These are phyloP conservation scores for Euplagia quadripunctaria DNA, from an alignment of 2,888 invertebrate species.

Conservation along the genomic window DNA sequence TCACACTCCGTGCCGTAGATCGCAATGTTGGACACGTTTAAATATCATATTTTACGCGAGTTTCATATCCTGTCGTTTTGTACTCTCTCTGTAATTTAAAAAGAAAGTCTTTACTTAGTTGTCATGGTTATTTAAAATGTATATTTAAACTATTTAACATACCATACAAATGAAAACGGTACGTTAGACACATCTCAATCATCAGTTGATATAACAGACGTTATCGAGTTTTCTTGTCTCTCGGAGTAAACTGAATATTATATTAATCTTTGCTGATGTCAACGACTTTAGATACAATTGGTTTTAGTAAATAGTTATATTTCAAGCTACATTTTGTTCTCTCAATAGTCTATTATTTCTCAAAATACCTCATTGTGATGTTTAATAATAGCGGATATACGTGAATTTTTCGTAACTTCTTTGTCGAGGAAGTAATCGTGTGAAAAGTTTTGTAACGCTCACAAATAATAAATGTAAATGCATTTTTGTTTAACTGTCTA, in stretches of 20 bases:
- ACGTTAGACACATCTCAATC: slow-evolving; percentile 18
- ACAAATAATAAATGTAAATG: slow-evolving; percentile 50
- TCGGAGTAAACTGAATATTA: slow-evolving; percentile 21
- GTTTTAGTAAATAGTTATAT: not conserved
- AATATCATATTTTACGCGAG: slow-evolving; percentile 37
- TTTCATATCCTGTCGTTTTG: slow-evolving; percentile 54
- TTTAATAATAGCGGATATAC: slow-evolving; percentile 78
- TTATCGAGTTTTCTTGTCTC: slow-evolving; percentile 27
- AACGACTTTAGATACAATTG: slow-evolving; percentile 49
- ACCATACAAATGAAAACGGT: slow-evolving; percentile 23
- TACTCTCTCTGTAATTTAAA: slow-evolving; percentile 22
- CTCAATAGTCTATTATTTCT: slow-evolving; percentile 72
- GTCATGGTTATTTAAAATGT: slow-evolving; percentile 13
- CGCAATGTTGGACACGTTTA: slow-evolving; percentile 47
- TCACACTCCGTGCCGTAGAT: slow-evolving; percentile 44
- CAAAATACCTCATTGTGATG: slow-evolving; percentile 75
- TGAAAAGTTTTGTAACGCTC: slow-evolving; percentile 69
- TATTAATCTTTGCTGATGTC: slow-evolving; percentile 41
- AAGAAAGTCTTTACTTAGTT: slow-evolving; percentile 20
- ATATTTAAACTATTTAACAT: slow-evolving; percentile 11
- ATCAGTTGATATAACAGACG: not conserved
- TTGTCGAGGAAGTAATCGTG: slow-evolving; percentile 84
- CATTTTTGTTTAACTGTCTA: slow-evolving; percentile 61
- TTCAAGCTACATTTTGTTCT: slow-evolving; percentile 43
- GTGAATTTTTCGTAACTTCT: slow-evolving; percentile 81